A percentile compares a stretch with the other conserved stretches of the same genome.
Conservation (phyloP, 1,140 invertebrate species). For the Orius insidiosus region DNA sequence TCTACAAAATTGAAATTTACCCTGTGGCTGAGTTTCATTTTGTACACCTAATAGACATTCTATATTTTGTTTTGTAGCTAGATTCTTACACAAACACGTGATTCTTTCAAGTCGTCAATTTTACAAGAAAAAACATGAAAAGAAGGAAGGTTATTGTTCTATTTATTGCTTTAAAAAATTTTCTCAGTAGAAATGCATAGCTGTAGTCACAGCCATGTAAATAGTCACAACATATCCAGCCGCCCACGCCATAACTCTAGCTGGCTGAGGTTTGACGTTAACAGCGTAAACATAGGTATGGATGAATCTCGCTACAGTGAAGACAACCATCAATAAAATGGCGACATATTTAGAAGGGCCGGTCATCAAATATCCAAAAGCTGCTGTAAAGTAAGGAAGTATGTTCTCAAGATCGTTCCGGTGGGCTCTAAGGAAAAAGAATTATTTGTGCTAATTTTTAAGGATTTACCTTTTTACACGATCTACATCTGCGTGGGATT, state of each 20-base stretch:
- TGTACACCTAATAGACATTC: too few species aligned
- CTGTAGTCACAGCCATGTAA: slow-evolving; percentile 26
- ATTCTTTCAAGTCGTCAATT: too few species aligned
- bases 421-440: slow-evolving; percentile 38
- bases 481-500: slow-evolving; percentile 20
- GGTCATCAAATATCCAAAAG: slow-evolving; percentile 40
- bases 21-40: too few species aligned
- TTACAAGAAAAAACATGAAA: too few species aligned
- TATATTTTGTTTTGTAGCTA: too few species aligned
- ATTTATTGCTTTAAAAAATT: too few species aligned
- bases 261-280: slow-evolving; percentile 34
- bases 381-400: slow-evolving; percentile 40
- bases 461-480: slow-evolving; percentile 18
- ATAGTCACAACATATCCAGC: slow-evolving; percentile 26
- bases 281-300: slow-evolving; percentile 47
- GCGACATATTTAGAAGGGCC: slow-evolving; percentile 32
- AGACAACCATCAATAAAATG: slow-evolving; percentile 36
- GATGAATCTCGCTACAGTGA: slow-evolving; percentile 34
- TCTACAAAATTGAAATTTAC: too few species aligned
- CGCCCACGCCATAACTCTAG: slow-evolving; percentile 31
- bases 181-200: too few species aligned
- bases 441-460: neutral
- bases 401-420: slow-evolving; percentile 60
- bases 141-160: too few species aligned
- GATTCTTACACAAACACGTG: too few species aligned